Base-by-base conservation (phyloP, 1,140 invertebrate genomes). In the Drosophila obscura region DNA sequence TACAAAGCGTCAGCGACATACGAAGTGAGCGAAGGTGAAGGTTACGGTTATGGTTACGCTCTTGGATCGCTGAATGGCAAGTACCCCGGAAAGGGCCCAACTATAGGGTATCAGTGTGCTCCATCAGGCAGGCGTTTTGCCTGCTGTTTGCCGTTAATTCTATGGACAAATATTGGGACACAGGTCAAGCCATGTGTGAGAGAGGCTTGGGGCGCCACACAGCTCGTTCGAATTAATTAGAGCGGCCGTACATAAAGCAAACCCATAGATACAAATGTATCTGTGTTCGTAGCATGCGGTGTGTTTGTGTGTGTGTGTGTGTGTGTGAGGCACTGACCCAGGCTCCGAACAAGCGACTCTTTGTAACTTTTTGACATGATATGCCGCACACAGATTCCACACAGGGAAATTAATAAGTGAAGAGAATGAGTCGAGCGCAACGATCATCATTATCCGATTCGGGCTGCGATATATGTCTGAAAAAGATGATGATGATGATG, bases 341-440 rank as follows among this genome's bases (percentile, higher is more conserved):
- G 62, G 26, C 59, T 53, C 41, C 49, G 63, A 87, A 87, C 82
- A 85, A 85, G 65, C 64, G 24, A 57, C 55, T 87, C 81, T 87
- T 85, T 85, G 81, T 85, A 87, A 81, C 19, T 80, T 85, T 84
- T 74, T 85, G 82, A 77, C 60, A 77, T 81, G 82, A 87, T 74
- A 74, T 87, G 81, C 81, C 77, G 77, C 82, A 73, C 45, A 68
- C 73, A 76, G 59, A 76, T 80, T 85, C 77, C 63, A 77, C 15
- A 61, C 11, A 39, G 35, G 73, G 81, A 85, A 85, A 87, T 87
- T 84, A 84, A 85, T 84, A 84, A 87, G 77, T 44, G 44, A 49
- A 56, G 55, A 49, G 48, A 59, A 74, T 39, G 55, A 53, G 53
- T 28, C 71, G 49, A 60, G 51, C 53, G 52, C 45, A 46, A 45